phyloP scores from a whole-genome alignment of 2,888 invertebrate genomes.

The Nematopogon swammerdamellus region DNA sequence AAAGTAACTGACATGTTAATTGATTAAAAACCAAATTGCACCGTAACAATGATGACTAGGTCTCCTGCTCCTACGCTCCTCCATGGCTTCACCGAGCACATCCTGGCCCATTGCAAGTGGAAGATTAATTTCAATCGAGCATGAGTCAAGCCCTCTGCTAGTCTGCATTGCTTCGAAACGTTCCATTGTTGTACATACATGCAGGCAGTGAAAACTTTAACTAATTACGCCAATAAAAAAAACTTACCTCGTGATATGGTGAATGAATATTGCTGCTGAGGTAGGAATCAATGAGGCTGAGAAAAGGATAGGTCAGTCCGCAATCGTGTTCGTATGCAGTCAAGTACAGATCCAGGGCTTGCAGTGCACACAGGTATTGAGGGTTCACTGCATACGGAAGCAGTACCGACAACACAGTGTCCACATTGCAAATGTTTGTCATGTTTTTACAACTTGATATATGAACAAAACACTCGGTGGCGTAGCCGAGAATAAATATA shows the following conservation, averaged over 20 bases:
- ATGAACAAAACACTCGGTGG: conserved; percentile 60
- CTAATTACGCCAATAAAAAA: no score
- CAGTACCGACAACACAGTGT: conserved; percentile 35
- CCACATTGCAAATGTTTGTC: conserved; percentile 38
- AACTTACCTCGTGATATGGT: conserved; percentile 63
- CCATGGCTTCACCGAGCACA: no score
- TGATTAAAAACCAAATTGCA: no score
- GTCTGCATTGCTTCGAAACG: no score
- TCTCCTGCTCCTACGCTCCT: no score
- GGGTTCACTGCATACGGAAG: conserved; percentile 41
- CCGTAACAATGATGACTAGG: no score
- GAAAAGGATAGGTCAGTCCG: conserved; percentile 33
- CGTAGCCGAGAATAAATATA: conserved; percentile 53
- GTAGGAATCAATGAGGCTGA: conserved; percentile 45
- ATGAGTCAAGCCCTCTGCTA: no score
- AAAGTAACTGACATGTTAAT: no score
- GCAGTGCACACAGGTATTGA: conserved; percentile 44
- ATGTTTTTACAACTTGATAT: conserved; percentile 46
- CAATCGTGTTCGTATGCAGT: conserved; percentile 45
- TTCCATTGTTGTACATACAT: no score
- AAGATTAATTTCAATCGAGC: no score
- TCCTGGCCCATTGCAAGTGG: no score
- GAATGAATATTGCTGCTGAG: conserved; percentile 64
- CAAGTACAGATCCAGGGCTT: conserved; percentile 52
- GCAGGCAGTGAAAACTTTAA: no score